Percentiles rank a stretch among this genome's conserved stretches.
These are phyloP conservation scores for Conops quadrifasciatus DNA, from an alignment of 2,888 invertebrate genomes.

Conservation along the genomic window DNA sequence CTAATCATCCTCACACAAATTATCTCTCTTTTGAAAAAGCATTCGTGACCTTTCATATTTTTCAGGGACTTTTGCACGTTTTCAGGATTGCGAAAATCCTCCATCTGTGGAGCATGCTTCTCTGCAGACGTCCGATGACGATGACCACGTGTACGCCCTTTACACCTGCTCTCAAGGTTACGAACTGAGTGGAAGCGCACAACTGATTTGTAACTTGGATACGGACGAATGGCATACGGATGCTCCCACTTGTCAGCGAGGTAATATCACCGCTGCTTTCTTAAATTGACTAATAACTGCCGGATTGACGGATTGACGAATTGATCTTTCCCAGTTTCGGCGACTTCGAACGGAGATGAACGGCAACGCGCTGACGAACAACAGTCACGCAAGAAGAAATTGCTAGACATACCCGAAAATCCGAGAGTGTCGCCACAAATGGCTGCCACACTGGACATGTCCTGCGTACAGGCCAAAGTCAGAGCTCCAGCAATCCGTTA, in stretches of 20 bases:
- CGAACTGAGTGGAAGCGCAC: constrained; percentile 52
- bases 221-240: constrained; percentile 60
- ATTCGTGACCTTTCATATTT: constrained; percentile 1
- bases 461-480: constrained; percentile 60
- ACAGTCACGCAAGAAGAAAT: constrained; percentile 49
- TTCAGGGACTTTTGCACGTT: constrained; percentile 44
- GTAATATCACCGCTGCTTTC: too few relatives aligned
- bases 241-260: constrained; percentile 56
- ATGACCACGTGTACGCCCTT: constrained; percentile 58
- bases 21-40: background rate
- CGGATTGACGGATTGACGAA: constrained; percentile 34
- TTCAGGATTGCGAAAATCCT: constrained; percentile 60
- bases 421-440: constrained; percentile 52
- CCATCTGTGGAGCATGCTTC: constrained; percentile 57
- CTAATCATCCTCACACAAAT: too few relatives aligned
- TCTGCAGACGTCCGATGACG: constrained; percentile 51
- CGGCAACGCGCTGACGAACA: constrained; percentile 37
- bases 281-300: too few relatives aligned
- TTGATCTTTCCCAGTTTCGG: constrained; percentile 5
- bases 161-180: constrained; percentile 60
- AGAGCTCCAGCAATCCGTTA: constrained; percentile 62
- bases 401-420: constrained; percentile 58
- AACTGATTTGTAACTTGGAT: constrained; percentile 58
- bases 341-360: constrained; percentile 44
- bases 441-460: constrained; percentile 59